phyloP scores from a whole-genome alignment of 2,113 vertebrate species.

The Equus przewalskii region DNA sequence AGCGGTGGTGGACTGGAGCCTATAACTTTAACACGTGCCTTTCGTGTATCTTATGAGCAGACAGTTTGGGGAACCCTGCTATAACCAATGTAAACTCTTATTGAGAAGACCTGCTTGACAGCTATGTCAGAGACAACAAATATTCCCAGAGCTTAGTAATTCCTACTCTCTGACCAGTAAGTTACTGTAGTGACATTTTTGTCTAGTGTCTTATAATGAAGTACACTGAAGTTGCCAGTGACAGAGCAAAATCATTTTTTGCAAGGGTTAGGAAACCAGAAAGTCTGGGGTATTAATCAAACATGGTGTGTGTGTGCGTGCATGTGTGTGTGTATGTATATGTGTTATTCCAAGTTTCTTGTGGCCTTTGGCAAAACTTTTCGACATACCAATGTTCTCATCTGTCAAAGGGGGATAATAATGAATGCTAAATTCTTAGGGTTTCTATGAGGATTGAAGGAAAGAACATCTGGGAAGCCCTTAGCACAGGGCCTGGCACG shows the following conservation, averaged over 20 bases:
- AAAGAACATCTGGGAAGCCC: not conserved
- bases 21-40: not conserved
- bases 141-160: not conserved
- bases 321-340: too few relatives aligned
- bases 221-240: not conserved
- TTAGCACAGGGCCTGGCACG: not conserved
- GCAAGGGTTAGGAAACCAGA: not conserved
- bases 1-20: not conserved
- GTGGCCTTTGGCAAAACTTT: not conserved
- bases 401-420: not conserved
- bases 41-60: not conserved
- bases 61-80: not conserved
- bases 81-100: not conserved
- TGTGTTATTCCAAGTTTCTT: not conserved
- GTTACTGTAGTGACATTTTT: not conserved
- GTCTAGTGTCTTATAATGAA: not conserved
- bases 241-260: slow-evolving; percentile 18
- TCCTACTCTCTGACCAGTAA: not conserved
- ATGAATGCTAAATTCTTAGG: not conserved
- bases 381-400: not conserved
- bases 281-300: not conserved
- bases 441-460: not conserved
- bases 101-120: not conserved
- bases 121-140: not conserved
- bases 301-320: not conserved